Evolutionary conservation across 2,797 vertebrate genomes (phyloP), one percentile per base, ranked within the genome.

Genomic region (Lagocephalus sceleratus): DNA sequence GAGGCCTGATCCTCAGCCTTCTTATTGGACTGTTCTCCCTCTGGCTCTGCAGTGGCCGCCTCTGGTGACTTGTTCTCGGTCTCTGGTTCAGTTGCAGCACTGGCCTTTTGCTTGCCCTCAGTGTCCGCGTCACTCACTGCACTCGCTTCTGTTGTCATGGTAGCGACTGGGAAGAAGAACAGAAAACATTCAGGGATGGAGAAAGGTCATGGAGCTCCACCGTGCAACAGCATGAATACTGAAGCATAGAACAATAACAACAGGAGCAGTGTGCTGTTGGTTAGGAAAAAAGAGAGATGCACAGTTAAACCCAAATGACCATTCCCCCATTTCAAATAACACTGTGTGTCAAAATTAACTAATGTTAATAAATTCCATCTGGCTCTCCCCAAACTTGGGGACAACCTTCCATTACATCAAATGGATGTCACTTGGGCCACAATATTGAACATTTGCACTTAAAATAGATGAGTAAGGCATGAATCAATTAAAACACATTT

Each of bases 91-190:
- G 74, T 62, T 12, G 79, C 52, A 0, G 69, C 43, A 1, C 77
- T 68, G 63, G 84, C 67, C 69, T 83, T 84, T 79, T 83, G 86
- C 73, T 88, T 87, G 66, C 82, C 84, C 69, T 90, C 87, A 9
- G 86, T 89, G 75, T 87, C 87, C 0, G 86, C 81, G 67, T 91
- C 87, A 2, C 79, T 88, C 72, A 86, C 84, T 20, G 82, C 82
- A 59, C 86, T 89, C 22, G 83, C 86, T 78, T 91, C 90, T 89
- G 90, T 91, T 75, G 89, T 91, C 90, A 91, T 91, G 87, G 85
- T 84, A 84, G 79, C 76, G 79, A 79, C 90, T 90, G 76, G 57
- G 40, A 80, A 83, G 72, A 73, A 78, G 64, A 78, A 60, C 53
- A 76, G 53, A 77, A 55, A 64, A 76, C n/a, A n/a, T 76, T 81